Base-by-base conservation (phyloP, 2,888 invertebrate species). In the Thera obeliscata region DNA sequence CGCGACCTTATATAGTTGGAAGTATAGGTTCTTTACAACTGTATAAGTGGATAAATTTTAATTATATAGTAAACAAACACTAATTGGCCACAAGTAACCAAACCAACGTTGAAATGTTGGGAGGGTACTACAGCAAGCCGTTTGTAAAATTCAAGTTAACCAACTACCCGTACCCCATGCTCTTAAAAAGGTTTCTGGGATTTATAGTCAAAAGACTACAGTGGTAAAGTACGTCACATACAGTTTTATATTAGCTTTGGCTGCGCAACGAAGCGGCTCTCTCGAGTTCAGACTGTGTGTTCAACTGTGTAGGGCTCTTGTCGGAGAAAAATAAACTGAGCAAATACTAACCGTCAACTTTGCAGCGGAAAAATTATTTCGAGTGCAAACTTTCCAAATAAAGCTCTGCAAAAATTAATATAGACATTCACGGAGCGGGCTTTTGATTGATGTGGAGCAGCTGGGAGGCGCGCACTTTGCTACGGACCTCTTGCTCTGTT, bases 291-390 rank as follows among this genome's bases (percentile, higher is more conserved):
- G 84, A 78, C 87, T 85, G 86, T 89, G 83, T 90, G 84, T 87
- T 86, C 85, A 84, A 83, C 83, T 87, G 81, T 87, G 81, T 81
- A 90, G 87, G 81, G 87, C 86, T 75, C 87, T 88, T 81, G 78
- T 78, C 76, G 78, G 80, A 81, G 88, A 85, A 89, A 90, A 89
- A 90, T 89, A 90, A 90, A 88, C 87, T 87, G 88, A 85, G 83
- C 86, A 90, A 91, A 90, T 86, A 89, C 84, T 82, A 82, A 79
- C 83, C 80, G 79, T 80, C 78, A 84, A 83, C 82, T 82, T 74
- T 77, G 81, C 79, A 78, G 76, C 75, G 81, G 81, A 83, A 84
- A 46, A 87, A 87, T 82, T 86, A 86, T 87, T 86, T 82, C 79
- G 76, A 85, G 80, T 79, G 81, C 73, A 84, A 83, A 81, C 80